Base-by-base conservation (phyloP, 2,797 vertebrate genomes). In the Buphagus erythrorhynchus region DNA sequence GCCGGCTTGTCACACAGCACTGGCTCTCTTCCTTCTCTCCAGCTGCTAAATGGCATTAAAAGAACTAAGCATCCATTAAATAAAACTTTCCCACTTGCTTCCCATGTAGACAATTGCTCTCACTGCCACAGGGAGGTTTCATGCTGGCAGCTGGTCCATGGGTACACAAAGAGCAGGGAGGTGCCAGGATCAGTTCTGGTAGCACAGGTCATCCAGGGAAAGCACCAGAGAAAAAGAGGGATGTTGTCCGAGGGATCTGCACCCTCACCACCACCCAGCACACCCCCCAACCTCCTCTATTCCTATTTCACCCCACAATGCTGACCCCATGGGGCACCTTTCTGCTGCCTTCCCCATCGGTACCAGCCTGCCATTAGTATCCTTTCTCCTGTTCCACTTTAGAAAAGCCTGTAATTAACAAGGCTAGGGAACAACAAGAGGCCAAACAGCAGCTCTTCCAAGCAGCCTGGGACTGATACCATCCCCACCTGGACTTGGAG, bases 11-110 rank as follows among this genome's bases (percentile, higher is more conserved):
- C 92, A 95, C 91, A 90, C 52, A 0, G 62, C 17, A 5, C 91
- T 96, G 93, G 68, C 92, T 90, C 82, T 84, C 80, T 90, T 90
- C 86, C 82, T 95, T 87, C 90, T 87, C 94, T 97, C 95, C 95
- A 96, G 96, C 96, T 96, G 96, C 93, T 97, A 97, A 96, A 97
- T 62, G 87, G 91, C 93, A 96, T 97, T 97, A 96, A 91, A 96
- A 96, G 88, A 96, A 95, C 93, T 90, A 96, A 97, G 92, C 84
- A 93, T 88, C 86, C 93, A 97, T 96, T 96, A 97, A 96, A 96
- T 96, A 96, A 93, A 96, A 96, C 95, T 97, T 96, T 84, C 90
- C 87, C 93, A 59, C 95, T 93, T 95, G 94, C 96, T 95, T 97
- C 91, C 77, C 82, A 61, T 72, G 85, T 68, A 96, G 88, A 93